phyloP scores from a whole-genome alignment of 2,797 vertebrate species.

The Gouania willdenowi region DNA sequence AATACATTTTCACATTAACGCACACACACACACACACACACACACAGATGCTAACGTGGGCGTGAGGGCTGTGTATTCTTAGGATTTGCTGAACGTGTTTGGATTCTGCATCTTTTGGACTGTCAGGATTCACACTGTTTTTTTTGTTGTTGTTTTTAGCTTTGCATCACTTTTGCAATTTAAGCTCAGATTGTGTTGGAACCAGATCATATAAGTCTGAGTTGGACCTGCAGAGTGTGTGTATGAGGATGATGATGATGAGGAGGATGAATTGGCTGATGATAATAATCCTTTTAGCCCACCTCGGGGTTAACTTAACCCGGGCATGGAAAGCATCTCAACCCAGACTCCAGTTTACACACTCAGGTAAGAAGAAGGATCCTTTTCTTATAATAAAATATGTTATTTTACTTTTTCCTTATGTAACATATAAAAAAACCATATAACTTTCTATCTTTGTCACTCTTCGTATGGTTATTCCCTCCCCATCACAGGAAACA shows the following conservation, averaged over 20 bases:
- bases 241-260: too few relatives aligned
- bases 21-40: conserved; percentile 23
- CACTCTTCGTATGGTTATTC: background rate
- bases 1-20: conserved; percentile 33
- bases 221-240: conserved; percentile 3
- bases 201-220: too few relatives aligned
- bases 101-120: conserved; percentile 34
- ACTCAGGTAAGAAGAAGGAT: conserved; percentile 54
- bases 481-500: background rate
- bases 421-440: too few relatives aligned
- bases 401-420: background rate
- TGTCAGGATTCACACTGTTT: too few relatives aligned
- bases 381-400: too few relatives aligned
- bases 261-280: conserved; percentile 44
- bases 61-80: conserved; percentile 17
- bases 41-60: conserved; percentile 26
- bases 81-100: conserved; percentile 26
- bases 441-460: background rate
- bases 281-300: conserved; percentile 44
- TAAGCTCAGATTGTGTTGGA: too few relatives aligned
- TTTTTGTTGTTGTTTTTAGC: too few relatives aligned
- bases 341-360: conserved; percentile 74
- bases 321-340: conserved; percentile 76
- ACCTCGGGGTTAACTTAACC: conserved; percentile 46
- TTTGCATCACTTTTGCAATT: too few relatives aligned